Evolutionary conservation across 2,797 vertebrate species (phyloP), one percentile per base, ranked within the genome.

Genomic region (Syngnathus acus): DNA sequence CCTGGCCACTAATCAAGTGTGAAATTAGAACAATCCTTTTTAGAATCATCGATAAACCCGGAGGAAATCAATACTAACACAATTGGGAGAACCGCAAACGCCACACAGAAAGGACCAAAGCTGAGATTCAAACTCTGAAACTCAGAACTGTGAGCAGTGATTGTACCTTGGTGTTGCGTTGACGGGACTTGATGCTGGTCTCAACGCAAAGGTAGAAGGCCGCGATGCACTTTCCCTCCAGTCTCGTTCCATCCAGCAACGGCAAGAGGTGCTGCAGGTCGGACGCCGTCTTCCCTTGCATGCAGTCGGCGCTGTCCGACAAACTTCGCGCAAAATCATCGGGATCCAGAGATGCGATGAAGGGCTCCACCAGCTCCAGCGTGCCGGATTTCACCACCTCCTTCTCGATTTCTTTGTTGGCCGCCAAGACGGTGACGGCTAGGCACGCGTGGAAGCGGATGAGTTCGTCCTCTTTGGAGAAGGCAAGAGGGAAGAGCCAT

Each of bases 341-440:
- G 0, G 96, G 94, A 69, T 98, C 94, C 84, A 99, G 78, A 0
- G 96, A 95, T 14, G 95, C 94, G 0, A 98, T 95, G 64, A 98
- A 98, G 0, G 97, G 97, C 87, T 99, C 97, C 78, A 99, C 97
- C 62, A 99, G 89, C 3, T 96, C 96, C 88, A 99, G 72, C 0
- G 97, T 99, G 17, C 97, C 97, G 0, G 97, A 99, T 55, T 92
- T 92, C 82, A 98, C 97, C 84, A 99, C 97, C 83, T 99, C 95
- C 47, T 93, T 93, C 90, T 99, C 96, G 0, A 99, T 92, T 69
- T 98, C 97, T 76, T 91, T 91, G 89, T 98, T 99, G 65, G 94
- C 93, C 2, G 95, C 96, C 72, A 99, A 80, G 73, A 98, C 93
- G 0, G 95, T 81, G 64, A 98, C 91, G 0, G 97, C 97, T 81